Conservation (phyloP, 2,888 invertebrate genomes). For the Leucania comma region DNA sequence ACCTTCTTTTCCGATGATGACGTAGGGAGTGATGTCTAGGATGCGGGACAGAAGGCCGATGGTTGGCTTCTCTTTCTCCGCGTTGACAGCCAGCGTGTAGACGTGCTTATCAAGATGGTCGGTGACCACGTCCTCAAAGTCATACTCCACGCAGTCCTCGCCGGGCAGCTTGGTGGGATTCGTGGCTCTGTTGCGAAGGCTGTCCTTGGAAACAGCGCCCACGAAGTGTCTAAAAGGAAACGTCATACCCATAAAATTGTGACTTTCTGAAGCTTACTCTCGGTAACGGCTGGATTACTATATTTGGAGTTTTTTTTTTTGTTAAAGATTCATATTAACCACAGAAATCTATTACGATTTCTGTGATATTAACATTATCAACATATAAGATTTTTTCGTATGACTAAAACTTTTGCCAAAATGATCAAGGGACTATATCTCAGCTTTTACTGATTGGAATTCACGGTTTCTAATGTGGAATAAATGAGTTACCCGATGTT, state of each 20-base stretch:
- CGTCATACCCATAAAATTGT: too few species aligned
- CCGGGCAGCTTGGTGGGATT: slow-evolving; percentile 66
- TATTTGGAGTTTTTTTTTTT: too few species aligned
- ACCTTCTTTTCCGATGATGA: slow-evolving; percentile 87
- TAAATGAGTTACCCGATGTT: slow-evolving; percentile 73
- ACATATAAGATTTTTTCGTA: too few species aligned
- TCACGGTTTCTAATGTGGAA: not conserved
- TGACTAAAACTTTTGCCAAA: too few species aligned
- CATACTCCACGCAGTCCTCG: slow-evolving; percentile 87
- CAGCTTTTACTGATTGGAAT: not conserved
- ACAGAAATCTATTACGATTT: too few species aligned
- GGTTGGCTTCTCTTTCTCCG: slow-evolving; percentile 78
- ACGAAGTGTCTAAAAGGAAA: slow-evolving; percentile 60
- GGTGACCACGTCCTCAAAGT: slow-evolving; percentile 69
- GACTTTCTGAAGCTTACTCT: not conserved
- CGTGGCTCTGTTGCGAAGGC: slow-evolving; percentile 86
- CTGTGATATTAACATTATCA: too few species aligned
- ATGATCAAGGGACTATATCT: too few species aligned
- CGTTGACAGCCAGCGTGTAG: slow-evolving; percentile 85
- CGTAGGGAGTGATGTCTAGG: slow-evolving; percentile 94
- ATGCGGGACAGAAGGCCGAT: slow-evolving; percentile 94
- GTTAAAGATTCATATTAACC: too few species aligned
- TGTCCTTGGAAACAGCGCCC: slow-evolving; percentile 78
- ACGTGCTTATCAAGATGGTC: slow-evolving; percentile 93
- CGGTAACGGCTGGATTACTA: too few species aligned